A percentile compares a stretch with the other conserved stretches of the same genome.
These are phyloP conservation scores for Pangasius macronema DNA, from an alignment of 2,797 vertebrate species.

Conservation along the genomic window DNA sequence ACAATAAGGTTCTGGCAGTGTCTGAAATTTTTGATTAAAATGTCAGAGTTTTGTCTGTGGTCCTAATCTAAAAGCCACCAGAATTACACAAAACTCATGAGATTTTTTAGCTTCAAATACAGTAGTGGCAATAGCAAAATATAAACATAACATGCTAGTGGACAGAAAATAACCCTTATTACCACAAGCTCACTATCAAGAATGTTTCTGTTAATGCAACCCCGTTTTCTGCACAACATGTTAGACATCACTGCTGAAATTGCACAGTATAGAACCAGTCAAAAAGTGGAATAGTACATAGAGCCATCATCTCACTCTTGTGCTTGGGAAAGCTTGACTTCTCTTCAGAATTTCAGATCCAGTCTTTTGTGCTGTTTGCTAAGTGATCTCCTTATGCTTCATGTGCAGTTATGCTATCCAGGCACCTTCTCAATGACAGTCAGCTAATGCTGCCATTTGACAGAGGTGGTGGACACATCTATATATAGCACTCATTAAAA, in stretches of 20 bases:
- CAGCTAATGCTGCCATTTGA: slow-evolving; percentile 55
- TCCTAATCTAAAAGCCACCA: neutral
- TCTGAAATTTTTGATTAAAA: neutral
- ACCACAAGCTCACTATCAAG: neutral
- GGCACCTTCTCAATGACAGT: slow-evolving; percentile 50
- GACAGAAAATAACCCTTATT: neutral
- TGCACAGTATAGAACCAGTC: neutral
- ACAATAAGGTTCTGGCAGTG: neutral
- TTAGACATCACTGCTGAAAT: neutral
- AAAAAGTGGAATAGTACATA: neutral
- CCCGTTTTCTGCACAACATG: neutral
- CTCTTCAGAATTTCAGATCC: neutral
- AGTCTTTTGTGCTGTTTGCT: neutral
- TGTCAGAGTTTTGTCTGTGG: neutral
- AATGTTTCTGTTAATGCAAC: neutral
- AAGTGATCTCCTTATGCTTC: slow-evolving; percentile 23
- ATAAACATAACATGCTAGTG: neutral
- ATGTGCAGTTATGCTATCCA: slow-evolving; percentile 40
- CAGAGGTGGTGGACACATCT: slow-evolving; percentile 48
- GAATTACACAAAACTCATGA: neutral
- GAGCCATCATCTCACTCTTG: neutral
- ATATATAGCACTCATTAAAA: slow-evolving; percentile 54
- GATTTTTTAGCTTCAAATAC: too few relatives aligned
- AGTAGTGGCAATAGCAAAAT: too few relatives aligned
- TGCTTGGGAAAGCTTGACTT: neutral